Percentiles rank a stretch among this genome's conserved stretches.
Evolutionary conservation across 2,888 invertebrate genomes (phyloP).

Genomic region (Bombylius major): DNA sequence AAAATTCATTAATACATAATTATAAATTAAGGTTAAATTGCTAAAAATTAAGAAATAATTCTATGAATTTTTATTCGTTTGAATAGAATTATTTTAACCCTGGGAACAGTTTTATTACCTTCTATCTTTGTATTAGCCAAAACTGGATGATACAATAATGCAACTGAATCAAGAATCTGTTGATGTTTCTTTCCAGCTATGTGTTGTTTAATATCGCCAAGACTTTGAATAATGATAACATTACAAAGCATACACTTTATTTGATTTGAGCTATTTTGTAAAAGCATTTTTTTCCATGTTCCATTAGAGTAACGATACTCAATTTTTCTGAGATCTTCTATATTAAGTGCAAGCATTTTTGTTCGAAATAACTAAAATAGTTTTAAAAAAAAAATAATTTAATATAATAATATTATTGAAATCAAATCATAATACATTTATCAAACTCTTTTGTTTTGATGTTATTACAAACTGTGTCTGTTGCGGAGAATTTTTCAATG

Average conservation of each 20-base stretch:
- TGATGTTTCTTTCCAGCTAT: conserved; percentile 5
- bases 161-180: not conserved
- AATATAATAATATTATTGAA: not conserved
- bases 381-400: not conserved
- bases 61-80: too few species aligned
- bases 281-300: conserved; percentile 3
- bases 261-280: not conserved
- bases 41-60: too few species aligned
- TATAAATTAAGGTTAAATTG: too few species aligned
- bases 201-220: conserved; percentile 3
- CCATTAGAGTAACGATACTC: conserved; percentile 4
- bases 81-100: too few species aligned
- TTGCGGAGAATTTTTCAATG: not conserved
- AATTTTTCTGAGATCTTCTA: conserved; percentile 5
- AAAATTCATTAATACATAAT: too few species aligned
- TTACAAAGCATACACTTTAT: conserved; percentile 7
- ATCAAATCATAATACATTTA: not conserved
- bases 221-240: conserved; percentile 2
- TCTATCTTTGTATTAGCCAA: conserved; percentile 1
- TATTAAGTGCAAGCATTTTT: not conserved
- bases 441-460: conserved; percentile 1
- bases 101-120: not conserved
- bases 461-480: not conserved
- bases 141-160: conserved; percentile 5
- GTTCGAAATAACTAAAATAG: not conserved